A percentile compares a stretch with the other conserved stretches of the same genome.
These are phyloP conservation scores for Achlya flavicornis DNA, from an alignment of 2,888 invertebrate genomes.

Conservation along the genomic window DNA sequence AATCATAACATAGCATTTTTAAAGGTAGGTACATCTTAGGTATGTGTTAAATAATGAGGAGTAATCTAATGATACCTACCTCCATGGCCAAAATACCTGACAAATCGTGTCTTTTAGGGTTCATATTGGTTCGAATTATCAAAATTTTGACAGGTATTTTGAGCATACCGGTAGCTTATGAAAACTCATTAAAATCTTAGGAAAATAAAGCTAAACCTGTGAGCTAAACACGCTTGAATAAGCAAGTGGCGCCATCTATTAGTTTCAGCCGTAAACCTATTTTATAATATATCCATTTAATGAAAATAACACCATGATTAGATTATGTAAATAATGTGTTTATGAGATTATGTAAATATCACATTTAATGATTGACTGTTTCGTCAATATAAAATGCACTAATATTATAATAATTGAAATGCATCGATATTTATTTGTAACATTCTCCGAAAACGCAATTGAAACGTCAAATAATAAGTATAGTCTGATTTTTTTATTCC, in stretches of 20 bases:
- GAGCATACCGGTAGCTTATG: too few species aligned
- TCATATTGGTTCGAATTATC: too few species aligned
- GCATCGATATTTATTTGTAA: slow-evolving; percentile 12
- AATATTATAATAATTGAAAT: background rate
- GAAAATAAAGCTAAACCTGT: background rate
- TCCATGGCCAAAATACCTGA: too few species aligned
- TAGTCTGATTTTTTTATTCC: too few species aligned
- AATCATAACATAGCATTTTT: background rate
- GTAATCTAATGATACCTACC: too few species aligned
- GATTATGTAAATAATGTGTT: too few species aligned
- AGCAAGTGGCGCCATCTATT: background rate
- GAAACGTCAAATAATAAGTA: too few species aligned
- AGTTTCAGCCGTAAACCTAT: background rate
- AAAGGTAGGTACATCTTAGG: too few species aligned
- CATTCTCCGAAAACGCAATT: slow-evolving; percentile 27
- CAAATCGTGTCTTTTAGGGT: too few species aligned
- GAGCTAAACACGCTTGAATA: background rate
- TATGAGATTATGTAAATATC: background rate
- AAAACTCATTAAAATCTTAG: background rate
- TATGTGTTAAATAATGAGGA: background rate
- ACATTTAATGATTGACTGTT: background rate
- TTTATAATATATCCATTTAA: background rate
- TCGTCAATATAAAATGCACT: background rate
- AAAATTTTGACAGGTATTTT: too few species aligned
- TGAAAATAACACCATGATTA: too few species aligned